Conservation (phyloP, 2,113 vertebrate species). For the Hypomesus transpacificus region DNA sequence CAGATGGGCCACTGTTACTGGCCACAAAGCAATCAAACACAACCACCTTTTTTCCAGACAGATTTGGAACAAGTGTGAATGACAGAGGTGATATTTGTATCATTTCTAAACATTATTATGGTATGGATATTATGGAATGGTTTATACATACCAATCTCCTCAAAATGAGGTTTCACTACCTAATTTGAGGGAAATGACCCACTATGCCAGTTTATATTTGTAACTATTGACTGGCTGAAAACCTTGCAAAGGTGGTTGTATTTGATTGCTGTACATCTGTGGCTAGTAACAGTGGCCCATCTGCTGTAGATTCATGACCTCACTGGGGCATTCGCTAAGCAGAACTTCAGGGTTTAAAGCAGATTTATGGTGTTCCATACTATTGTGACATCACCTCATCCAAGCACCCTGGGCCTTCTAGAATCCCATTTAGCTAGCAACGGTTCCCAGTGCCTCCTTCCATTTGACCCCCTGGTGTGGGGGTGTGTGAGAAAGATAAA, state of each 20-base stretch:
- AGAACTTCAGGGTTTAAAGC: constrained; percentile 15
- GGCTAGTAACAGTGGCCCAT: background rate
- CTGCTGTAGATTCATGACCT: constrained; percentile 37
- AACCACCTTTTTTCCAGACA: background rate
- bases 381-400: constrained; percentile 28
- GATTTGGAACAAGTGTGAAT: background rate
- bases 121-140: too few species aligned
- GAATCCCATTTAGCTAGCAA: constrained; percentile 45
- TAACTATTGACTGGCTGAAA: constrained; percentile 29
- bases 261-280: constrained; percentile 5
- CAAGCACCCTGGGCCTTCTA: constrained; percentile 21
- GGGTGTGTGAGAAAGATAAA: too few species aligned
- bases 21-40: background rate
- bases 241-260: background rate
- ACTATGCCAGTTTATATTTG: background rate
- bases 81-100: too few species aligned
- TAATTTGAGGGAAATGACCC: too few species aligned
- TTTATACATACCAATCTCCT: too few species aligned
- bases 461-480: constrained; percentile 8
- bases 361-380: constrained; percentile 30
- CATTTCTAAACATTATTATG: too few species aligned
- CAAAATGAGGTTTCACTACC: too few species aligned
- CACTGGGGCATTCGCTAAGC: constrained; percentile 30
- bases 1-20: constrained; percentile 4
- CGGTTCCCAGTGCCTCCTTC: constrained; percentile 27